Conservation (phyloP, 2,797 vertebrate genomes). For the Buceros bicornis region DNA sequence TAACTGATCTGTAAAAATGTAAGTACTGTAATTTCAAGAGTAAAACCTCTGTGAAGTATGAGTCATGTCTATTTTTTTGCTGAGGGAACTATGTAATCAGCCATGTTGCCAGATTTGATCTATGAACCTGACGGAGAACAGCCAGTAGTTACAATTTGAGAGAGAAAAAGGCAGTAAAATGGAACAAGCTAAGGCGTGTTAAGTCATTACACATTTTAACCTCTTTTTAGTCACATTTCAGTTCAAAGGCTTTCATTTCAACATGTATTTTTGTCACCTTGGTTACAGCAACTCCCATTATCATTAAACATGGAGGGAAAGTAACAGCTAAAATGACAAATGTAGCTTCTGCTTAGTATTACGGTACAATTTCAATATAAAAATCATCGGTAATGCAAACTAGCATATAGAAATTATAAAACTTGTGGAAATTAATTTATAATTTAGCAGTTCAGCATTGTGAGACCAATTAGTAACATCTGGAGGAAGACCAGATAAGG, state of each 20-base stretch:
- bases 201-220: constrained; percentile 13
- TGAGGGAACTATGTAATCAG: not conserved
- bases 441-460: not conserved
- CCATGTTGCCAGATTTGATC: not conserved
- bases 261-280: constrained; percentile 8
- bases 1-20: constrained; percentile 7
- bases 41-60: constrained; percentile 34
- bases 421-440: not conserved
- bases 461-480: not conserved
- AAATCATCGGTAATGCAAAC: not conserved
- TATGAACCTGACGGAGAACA: not conserved
- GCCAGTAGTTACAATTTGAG: not conserved
- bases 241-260: not conserved
- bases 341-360: not conserved
- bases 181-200: not conserved
- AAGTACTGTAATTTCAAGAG: constrained; percentile 32
- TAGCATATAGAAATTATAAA: not conserved
- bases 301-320: not conserved
- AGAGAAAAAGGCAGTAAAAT: not conserved
- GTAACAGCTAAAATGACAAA: constrained; percentile 12
- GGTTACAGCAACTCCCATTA: not conserved
- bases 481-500: not conserved
- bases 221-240: not conserved
- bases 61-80: not conserved
- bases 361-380: not conserved